phyloP scores from a whole-genome alignment of 2,113 vertebrate species.

The Psittacula cyanocephala region DNA sequence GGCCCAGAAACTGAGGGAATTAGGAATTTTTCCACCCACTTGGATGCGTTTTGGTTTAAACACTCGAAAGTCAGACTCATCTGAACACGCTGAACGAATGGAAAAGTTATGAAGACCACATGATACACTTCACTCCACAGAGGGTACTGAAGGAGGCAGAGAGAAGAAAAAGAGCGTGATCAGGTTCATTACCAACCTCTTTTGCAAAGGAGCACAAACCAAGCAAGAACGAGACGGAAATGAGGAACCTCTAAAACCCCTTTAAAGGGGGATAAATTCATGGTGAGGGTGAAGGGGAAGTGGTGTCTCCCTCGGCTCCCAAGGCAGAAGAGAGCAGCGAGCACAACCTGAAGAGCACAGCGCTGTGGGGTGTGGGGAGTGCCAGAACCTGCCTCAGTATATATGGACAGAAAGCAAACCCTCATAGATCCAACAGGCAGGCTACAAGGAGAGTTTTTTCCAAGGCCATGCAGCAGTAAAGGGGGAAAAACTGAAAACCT shows the following conservation, averaged over 20 bases:
- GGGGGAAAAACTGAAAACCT: background rate
- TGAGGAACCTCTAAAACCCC: background rate
- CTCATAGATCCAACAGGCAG: background rate
- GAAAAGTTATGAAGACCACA: background rate
- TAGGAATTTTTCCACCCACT: conserved; percentile 27
- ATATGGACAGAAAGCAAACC: background rate
- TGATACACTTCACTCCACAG: background rate
- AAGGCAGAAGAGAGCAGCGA: background rate
- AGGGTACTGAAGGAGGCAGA: background rate
- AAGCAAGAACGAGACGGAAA: background rate
- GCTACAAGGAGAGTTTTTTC: background rate
- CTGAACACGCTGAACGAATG: background rate
- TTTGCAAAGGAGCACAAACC: background rate
- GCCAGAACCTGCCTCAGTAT: background rate
- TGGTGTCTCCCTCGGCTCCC: background rate
- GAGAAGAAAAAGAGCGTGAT: background rate
- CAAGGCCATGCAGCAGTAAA: background rate
- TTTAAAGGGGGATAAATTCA: background rate
- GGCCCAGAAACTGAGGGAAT: conserved; percentile 10
- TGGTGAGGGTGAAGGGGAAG: background rate
- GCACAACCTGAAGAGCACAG: background rate
- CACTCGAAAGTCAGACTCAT: background rate
- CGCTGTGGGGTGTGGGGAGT: fast-evolving
- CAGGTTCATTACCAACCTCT: background rate
- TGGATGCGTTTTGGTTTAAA: background rate